Evolutionary conservation across 1,140 invertebrate genomes (phyloP).

Genomic region (Panulirus ornatus): DNA sequence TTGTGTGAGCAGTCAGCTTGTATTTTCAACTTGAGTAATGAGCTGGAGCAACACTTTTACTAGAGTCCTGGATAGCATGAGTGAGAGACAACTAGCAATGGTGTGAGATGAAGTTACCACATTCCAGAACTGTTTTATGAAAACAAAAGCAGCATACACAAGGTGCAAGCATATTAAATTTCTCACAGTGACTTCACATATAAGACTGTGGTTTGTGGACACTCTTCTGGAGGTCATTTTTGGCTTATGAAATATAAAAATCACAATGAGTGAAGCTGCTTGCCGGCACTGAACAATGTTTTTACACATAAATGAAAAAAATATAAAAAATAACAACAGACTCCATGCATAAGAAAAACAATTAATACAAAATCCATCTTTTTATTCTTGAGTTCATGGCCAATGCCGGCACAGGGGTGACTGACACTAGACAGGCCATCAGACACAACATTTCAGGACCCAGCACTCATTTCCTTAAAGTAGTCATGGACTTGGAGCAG

Average conservation of each 20-base stretch:
- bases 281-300: constrained; percentile 64
- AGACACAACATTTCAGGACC: neutral
- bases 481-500: no score
- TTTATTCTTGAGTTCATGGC: neutral
- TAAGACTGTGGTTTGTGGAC: neutral
- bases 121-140: neutral
- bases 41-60: neutral
- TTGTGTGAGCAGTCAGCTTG: neutral
- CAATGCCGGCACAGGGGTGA: constrained; percentile 61
- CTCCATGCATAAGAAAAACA: constrained; percentile 52
- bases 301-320: constrained; percentile 7
- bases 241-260: neutral
- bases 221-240: neutral
- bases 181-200: neutral
- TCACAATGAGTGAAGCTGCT: constrained; percentile 65
- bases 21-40: neutral
- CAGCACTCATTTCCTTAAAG: neutral
- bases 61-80: neutral
- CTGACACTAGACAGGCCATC: neutral
- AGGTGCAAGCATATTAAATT: neutral
- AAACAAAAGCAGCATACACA: neutral
- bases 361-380: neutral
- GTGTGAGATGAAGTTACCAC: neutral
- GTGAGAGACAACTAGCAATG: neutral
- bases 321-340: constrained; percentile 43